Percentiles rank a stretch among this genome's conserved stretches.
phyloP scores from a whole-genome alignment of 2,113 vertebrate genomes.

The Numida meleagris region DNA sequence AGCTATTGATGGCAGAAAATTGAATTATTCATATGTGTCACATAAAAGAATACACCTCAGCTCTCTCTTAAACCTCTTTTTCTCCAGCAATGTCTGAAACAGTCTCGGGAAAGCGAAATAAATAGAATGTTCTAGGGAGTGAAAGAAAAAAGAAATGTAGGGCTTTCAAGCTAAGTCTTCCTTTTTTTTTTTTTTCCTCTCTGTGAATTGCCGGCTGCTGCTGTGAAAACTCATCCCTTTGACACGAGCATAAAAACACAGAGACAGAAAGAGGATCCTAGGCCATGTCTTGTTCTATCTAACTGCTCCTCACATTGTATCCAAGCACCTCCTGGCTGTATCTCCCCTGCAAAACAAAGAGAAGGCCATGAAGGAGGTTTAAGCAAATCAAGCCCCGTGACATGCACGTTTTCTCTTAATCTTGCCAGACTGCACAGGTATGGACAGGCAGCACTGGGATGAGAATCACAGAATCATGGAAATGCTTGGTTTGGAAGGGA shows the following conservation, averaged over 20 bases:
- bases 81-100: not conserved
- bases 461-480: not conserved
- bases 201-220: not conserved
- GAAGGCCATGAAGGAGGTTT: not conserved
- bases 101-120: slow-evolving; percentile 34
- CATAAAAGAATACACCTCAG: slow-evolving; percentile 47
- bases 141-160: slow-evolving; percentile 7
- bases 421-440: not conserved
- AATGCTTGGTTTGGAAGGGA: too few species aligned
- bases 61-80: slow-evolving; percentile 20
- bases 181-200: not conserved
- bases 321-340: rapidly evolving
- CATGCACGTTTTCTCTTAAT: rapidly evolving
- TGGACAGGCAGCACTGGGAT: not conserved
- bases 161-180: slow-evolving; percentile 19
- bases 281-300: not conserved
- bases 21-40: slow-evolving; percentile 56
- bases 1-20: slow-evolving; percentile 48
- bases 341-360: not conserved
- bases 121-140: slow-evolving; percentile 1
- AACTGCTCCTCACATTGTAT: not conserved
- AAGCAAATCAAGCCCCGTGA: rapidly evolving
- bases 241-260: not conserved
- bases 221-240: not conserved
- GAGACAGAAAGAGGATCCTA: not conserved